Conservation (phyloP, 2,888 invertebrate species). For the Fabriciana adippe region DNA sequence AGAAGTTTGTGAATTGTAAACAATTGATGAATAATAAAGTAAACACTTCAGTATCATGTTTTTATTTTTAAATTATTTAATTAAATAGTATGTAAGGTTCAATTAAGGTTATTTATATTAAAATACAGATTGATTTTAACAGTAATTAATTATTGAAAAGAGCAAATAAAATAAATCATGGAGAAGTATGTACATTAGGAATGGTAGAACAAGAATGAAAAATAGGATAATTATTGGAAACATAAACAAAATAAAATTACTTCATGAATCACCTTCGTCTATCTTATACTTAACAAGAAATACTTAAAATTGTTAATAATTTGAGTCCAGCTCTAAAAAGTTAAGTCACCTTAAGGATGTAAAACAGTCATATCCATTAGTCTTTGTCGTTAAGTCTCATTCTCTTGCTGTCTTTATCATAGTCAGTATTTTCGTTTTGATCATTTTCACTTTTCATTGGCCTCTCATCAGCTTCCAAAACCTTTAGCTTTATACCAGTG, state of each 20-base stretch:
- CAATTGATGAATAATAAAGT: conserved; percentile 6
- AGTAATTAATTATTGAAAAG: no score
- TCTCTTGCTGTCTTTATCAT: conserved; percentile 59
- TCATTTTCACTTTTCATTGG: conserved; percentile 55
- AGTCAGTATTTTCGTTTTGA: conserved; percentile 45
- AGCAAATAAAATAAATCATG: no score
- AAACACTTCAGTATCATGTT: not conserved
- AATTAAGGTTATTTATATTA: no score
- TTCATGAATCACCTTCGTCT: not conserved
- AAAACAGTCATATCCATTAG: conserved; percentile 14
- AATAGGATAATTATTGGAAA: no score
- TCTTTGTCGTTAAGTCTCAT: conserved; percentile 49
- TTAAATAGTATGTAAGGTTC: not conserved
- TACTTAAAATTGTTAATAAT: conserved; percentile 4
- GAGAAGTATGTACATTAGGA: no score
- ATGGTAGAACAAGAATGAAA: no score
- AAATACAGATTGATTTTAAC: no score
- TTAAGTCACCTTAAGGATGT: conserved; percentile 5
- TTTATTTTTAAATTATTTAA: conserved; percentile 7
- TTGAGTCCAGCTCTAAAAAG: conserved; percentile 18
- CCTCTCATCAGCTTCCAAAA: conserved; percentile 92
- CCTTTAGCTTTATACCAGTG: conserved; percentile 91
- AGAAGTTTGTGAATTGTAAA: conserved; percentile 2
- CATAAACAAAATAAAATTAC: no score
- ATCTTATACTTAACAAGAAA: conserved; percentile 3